Base-by-base conservation (phyloP, 2,888 invertebrate species). In the Phalangium opilio region DNA sequence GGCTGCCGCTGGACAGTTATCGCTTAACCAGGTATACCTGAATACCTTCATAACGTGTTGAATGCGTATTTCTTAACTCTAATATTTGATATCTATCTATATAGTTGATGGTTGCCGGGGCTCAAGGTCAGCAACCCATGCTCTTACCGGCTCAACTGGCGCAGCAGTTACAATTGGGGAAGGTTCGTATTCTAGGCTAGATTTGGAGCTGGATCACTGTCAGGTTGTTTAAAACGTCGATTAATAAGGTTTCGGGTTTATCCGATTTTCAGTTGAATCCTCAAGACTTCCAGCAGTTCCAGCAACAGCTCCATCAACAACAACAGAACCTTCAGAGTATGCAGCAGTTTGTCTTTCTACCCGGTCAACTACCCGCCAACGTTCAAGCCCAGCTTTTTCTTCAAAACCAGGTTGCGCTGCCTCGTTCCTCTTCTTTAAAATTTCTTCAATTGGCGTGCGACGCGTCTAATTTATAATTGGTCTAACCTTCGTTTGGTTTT, bases 321-420 rank as follows among this genome's bases (percentile, higher is more conserved):
- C 76, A 77, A 50, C 76, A 77, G 53, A 73, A 72, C 56, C 63
- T 77, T 38, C 77, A 77, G 56, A 76, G 77, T 50, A 62, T 78
- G 47, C 78, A 78, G 59, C 78, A 78, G 59, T 70, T 78, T 58
- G 74, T 77, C 47, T 72, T 78, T 69, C 72, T 77, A 59, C 76
- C 71, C 50, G 68, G 75, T 45, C 71, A 61, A 67, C 70, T 20
- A 68, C 58, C 50, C 64, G 69, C 46, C 68, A 71, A 58, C 60
- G 70, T 79, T 4, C 76, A 76, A 58, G 74, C 79, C 18, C 82
- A 81, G 63, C 79, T 81, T 62, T 76, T 82, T 64, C 67, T 83
- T 46, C 82, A 82, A 64, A 82, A 81, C 66, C 81, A 78, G 74
- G 79, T 79, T 27, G 27, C 27, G 27, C 27, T 27, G 27, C 27